phyloP scores from a whole-genome alignment of 64 coral and sea anemone genomes.

The Montipora sp. region DNA sequence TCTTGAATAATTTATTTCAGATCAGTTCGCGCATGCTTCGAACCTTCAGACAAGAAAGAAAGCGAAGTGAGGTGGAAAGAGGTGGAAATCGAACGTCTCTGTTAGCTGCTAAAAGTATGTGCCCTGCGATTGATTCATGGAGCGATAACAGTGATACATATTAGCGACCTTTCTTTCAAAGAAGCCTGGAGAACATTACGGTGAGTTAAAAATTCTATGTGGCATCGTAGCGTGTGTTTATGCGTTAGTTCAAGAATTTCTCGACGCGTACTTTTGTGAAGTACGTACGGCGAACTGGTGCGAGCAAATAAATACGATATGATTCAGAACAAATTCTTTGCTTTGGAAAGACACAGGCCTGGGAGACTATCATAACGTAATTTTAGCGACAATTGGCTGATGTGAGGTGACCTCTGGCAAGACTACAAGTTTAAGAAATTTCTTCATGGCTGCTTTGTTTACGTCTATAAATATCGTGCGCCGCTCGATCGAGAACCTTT shows the following conservation, averaged over 20 bases:
- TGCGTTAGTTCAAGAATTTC: no score
- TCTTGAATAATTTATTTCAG: background rate
- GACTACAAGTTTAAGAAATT: background rate
- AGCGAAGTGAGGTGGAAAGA: background rate
- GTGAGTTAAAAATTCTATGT: background rate
- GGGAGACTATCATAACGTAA: background rate
- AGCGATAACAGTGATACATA: background rate
- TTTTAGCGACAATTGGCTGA: background rate
- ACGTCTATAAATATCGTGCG: no score
- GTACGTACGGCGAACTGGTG: background rate
- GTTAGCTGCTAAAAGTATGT: background rate
- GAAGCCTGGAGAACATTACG: background rate
- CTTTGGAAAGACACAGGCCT: background rate
- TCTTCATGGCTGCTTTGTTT: background rate
- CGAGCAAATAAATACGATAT: background rate
- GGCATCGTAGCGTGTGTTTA: background rate
- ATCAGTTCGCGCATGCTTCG: constrained; percentile 5
- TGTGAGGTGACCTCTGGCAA: background rate
- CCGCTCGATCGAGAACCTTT: background rate
- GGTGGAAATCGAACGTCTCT: no score
- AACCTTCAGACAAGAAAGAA: background rate
- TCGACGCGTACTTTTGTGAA: background rate
- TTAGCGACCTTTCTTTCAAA: background rate
- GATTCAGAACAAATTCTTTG: background rate
- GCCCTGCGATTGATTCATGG: constrained; percentile 18